Evolutionary conservation across 2,797 vertebrate genomes (phyloP).

Genomic region (Setipinna tenuifilis): DNA sequence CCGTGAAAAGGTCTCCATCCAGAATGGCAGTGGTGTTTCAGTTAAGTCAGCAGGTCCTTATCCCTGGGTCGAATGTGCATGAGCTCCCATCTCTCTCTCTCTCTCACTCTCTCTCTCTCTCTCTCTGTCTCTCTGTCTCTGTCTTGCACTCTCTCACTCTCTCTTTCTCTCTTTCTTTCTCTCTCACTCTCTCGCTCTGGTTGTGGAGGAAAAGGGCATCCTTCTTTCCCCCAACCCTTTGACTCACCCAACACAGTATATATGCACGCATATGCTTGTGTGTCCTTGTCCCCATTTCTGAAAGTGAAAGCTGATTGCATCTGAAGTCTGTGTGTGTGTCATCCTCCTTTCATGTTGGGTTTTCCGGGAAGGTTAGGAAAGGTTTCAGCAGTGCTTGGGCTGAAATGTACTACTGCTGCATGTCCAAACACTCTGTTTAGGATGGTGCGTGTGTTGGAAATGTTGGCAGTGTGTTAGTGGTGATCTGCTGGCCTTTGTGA

Average conservation of each 20-base stretch:
- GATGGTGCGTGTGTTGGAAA: not conserved
- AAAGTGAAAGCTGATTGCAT: not conserved
- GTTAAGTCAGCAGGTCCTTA: constrained; percentile 19
- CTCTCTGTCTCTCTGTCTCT: no score
- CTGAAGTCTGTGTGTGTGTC: not conserved
- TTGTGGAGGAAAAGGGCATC: not conserved
- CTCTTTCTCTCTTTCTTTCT: no score
- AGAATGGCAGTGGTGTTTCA: not conserved
- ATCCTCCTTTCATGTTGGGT: no score
- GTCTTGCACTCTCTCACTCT: no score
- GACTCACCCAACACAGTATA: not conserved
- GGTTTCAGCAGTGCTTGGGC: no score
- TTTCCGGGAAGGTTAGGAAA: no score
- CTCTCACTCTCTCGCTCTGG: not conserved
- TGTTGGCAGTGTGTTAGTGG: not conserved
- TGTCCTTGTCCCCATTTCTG: not conserved
- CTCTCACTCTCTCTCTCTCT: not conserved
- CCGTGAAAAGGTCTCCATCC: not conserved
- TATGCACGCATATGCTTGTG: constrained; percentile 8
- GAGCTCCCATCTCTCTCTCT: not conserved
- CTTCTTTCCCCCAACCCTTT: not conserved
- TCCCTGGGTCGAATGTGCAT: constrained; percentile 19
- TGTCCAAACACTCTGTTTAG: not conserved
- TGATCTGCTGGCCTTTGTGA: not conserved
- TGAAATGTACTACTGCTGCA: no score